Conservation (phyloP, 2,797 vertebrate species). For the Crossoptilon crossoptilon region DNA sequence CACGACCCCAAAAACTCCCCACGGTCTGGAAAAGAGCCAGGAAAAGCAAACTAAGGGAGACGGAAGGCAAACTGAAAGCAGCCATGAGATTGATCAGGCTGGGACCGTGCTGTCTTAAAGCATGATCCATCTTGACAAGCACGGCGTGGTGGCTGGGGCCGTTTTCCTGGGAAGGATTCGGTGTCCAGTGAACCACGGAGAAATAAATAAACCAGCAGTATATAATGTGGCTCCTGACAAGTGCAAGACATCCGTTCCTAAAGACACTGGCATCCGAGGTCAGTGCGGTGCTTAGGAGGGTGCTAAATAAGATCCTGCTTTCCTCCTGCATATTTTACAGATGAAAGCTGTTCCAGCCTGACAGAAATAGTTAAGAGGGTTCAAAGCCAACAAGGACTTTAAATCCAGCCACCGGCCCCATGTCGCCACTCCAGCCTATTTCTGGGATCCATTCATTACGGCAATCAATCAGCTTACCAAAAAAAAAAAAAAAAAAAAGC, state of each 20-base stretch:
- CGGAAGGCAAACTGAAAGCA: neutral
- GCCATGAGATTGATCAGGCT: accelerated
- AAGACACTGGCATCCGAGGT: neutral
- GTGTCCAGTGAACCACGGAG: neutral
- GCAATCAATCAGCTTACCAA: slow-evolving; percentile 43
- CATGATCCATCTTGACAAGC: neutral
- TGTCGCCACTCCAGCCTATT: neutral
- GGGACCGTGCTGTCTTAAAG: neutral
- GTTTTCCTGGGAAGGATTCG: neutral
- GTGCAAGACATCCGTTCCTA: neutral
- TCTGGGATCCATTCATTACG: slow-evolving; percentile 48
- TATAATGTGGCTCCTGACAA: neutral
- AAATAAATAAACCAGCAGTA: neutral
- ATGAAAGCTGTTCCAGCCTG: neutral
- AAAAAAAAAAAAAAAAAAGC: neutral
- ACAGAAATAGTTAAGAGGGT: neutral
- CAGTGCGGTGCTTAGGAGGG: neutral
- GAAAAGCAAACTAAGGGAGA: neutral
- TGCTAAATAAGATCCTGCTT: neutral
- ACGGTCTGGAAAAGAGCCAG: neutral
- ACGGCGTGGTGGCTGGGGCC: neutral
- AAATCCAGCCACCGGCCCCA: neutral
- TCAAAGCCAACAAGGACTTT: slow-evolving; percentile 17
- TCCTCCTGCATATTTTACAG: neutral
- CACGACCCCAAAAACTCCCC: neutral